Evolutionary conservation across 1,140 invertebrate genomes (phyloP).

Genomic region (Drosophila pruinosa): DNA sequence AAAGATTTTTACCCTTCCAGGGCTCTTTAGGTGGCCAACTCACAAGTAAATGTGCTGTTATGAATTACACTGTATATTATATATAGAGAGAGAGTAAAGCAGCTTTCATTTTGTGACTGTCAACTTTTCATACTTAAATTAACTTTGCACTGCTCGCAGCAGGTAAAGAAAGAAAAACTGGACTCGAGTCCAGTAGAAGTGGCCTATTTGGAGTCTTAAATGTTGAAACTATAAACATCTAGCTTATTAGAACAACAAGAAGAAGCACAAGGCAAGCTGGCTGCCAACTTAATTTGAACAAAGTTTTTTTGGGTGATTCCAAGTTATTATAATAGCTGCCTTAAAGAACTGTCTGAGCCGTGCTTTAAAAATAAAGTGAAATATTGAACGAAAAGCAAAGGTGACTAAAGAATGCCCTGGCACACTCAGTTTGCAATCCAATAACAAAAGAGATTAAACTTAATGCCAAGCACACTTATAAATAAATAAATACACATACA

Average conservation of each 20-base stretch:
- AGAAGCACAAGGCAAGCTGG: not conserved
- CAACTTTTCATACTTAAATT: slow-evolving; percentile 11
- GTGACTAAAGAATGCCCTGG: not conserved
- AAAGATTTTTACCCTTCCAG: too few species aligned
- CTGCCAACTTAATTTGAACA: not conserved
- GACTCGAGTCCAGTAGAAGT: not conserved
- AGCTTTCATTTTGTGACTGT: not conserved
- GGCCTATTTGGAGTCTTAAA: slow-evolving; percentile 8
- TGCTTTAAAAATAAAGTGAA: not conserved
- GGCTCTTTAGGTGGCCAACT: too few species aligned
- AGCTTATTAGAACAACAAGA: not conserved
- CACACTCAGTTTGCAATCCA: too few species aligned
- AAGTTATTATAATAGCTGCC: slow-evolving; percentile 2
- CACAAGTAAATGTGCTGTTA: not conserved
- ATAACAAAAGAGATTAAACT: too few species aligned
- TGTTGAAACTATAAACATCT: not conserved
- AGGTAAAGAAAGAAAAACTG: not conserved
- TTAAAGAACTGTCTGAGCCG: not conserved
- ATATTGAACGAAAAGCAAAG: not conserved
- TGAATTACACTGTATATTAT: not conserved
- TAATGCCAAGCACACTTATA: slow-evolving; percentile 12
- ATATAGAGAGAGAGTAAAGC: not conserved
- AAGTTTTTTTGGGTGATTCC: slow-evolving; percentile 4
- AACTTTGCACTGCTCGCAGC: not conserved
- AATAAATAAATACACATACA: slow-evolving; percentile 3